A percentile compares a stretch with the other conserved stretches of the same genome.
phyloP scores from a whole-genome alignment of 2,113 vertebrate species.

The Protomyctophum bolini region DNA sequence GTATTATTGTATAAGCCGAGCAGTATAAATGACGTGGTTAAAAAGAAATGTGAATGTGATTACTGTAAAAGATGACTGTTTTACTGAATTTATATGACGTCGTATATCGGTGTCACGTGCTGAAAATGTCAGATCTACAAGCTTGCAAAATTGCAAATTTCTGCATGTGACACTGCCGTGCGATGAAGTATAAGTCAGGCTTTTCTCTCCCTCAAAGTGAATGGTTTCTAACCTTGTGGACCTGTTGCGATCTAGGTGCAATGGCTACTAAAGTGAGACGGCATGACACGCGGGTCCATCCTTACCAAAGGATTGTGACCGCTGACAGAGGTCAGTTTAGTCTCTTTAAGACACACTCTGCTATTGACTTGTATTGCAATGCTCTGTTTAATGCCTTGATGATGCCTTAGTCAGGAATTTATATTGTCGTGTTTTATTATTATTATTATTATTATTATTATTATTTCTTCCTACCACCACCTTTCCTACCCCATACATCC shows the following conservation, averaged over 20 bases:
- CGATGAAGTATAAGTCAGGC: slow-evolving; percentile 36
- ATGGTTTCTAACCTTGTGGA: slow-evolving; percentile 83
- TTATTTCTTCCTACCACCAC: slow-evolving; percentile 25
- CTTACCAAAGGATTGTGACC: slow-evolving; percentile 91
- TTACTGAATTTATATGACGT: too few species aligned
- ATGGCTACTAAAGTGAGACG: slow-evolving; percentile 88
- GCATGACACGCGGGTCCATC: slow-evolving; percentile 87
- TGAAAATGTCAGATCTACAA: neutral
- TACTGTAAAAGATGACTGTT: slow-evolving; percentile 59
- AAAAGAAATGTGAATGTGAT: slow-evolving; percentile 71
- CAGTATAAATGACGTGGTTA: slow-evolving; percentile 59
- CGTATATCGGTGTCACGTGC: too few species aligned
- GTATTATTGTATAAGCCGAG: slow-evolving; percentile 64
- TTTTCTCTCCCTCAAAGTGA: slow-evolving; percentile 69
- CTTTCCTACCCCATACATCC: slow-evolving; percentile 47
- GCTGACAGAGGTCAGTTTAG: slow-evolving; percentile 89
- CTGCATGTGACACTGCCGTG: too few species aligned
- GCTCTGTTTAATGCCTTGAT: slow-evolving; percentile 65
- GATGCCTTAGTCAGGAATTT: slow-evolving; percentile 71
- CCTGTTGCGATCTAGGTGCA: slow-evolving; percentile 86
- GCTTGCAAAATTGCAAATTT: too few species aligned
- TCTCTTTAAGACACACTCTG: slow-evolving; percentile 70
- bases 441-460: slow-evolving; percentile 42
- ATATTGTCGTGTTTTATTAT: slow-evolving; percentile 47
- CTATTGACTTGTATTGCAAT: slow-evolving; percentile 71